Evolutionary conservation across 2,888 invertebrate genomes (phyloP).

Genomic region (Timema cristinae): DNA sequence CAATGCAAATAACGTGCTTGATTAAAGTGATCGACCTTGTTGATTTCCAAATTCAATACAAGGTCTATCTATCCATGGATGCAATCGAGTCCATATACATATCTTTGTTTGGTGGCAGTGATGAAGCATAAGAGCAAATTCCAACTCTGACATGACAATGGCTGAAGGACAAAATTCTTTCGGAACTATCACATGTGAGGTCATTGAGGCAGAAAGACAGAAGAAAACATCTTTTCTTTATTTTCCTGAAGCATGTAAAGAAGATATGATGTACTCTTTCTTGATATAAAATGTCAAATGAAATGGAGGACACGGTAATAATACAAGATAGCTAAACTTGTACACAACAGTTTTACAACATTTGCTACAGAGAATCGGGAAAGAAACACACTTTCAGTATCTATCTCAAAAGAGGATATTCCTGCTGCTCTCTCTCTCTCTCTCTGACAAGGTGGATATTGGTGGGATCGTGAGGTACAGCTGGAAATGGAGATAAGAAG

Average conservation of each 20-base stretch:
- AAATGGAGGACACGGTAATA: background rate
- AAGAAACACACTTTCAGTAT: background rate
- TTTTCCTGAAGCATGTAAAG: background rate
- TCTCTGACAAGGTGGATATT: background rate
- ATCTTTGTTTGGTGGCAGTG: conserved; percentile 2
- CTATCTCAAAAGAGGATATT: background rate
- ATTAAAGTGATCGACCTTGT: background rate
- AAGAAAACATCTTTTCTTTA: background rate
- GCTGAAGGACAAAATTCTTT: background rate
- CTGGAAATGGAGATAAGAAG: no score
- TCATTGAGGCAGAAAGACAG: background rate
- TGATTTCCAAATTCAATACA: conserved; percentile 1
- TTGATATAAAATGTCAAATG: background rate
- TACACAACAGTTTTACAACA: background rate
- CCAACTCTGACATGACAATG: conserved; percentile 6
- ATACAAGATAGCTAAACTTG: conserved; percentile 5
- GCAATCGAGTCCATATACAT: background rate
- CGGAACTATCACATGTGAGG: background rate
- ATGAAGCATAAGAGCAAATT: conserved; percentile 2
- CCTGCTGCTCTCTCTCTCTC: background rate
- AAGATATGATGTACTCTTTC: background rate
- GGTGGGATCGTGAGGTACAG: background rate
- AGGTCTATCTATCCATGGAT: background rate
- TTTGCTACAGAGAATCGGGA: background rate
- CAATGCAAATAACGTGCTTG: background rate